Conservation (phyloP, 23 tunicate species). For the Trididemnum nubilum region DNA sequence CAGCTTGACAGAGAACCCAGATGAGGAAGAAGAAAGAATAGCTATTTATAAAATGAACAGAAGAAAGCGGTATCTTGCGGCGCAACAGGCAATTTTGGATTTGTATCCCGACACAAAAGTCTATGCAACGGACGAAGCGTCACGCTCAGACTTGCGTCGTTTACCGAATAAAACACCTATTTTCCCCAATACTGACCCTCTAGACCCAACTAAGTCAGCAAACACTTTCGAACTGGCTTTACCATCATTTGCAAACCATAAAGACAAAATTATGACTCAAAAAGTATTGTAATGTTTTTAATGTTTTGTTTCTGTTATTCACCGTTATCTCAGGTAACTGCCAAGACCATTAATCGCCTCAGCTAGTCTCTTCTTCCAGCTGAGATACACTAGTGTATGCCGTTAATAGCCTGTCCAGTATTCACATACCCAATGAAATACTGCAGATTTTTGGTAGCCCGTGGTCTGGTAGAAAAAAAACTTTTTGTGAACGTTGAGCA, state of each 20-base stretch:
- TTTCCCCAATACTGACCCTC: not conserved
- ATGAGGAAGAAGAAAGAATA: conserved; percentile 81
- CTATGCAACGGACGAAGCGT: conserved; percentile 27
- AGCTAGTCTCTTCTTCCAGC: too few species aligned
- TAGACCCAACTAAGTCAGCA: not conserved
- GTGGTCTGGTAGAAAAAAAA: too few species aligned
- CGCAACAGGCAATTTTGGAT: conserved; percentile 67
- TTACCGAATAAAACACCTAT: conserved; percentile 13
- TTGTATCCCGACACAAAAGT: conserved; percentile 55
- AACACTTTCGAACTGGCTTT: conserved; percentile 16
- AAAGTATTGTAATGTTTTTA: not conserved
- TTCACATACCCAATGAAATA: too few species aligned
- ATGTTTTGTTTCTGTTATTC: not conserved
- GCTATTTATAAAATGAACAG: conserved; percentile 91
- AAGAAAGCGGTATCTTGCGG: conserved; percentile 83
- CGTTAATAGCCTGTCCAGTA: too few species aligned
- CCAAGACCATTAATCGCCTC: too few species aligned
- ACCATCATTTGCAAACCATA: conserved; percentile 1
- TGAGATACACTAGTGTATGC: too few species aligned
- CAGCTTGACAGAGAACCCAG: conserved; percentile 27
- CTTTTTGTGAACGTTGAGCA: too few species aligned
- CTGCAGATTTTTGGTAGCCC: too few species aligned
- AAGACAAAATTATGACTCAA: conserved; percentile 23
- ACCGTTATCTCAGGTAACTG: conserved; percentile 21
- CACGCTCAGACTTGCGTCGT: not conserved